phyloP scores from a whole-genome alignment of 2,113 vertebrate species.

The Epinephelus cyanopodus region DNA sequence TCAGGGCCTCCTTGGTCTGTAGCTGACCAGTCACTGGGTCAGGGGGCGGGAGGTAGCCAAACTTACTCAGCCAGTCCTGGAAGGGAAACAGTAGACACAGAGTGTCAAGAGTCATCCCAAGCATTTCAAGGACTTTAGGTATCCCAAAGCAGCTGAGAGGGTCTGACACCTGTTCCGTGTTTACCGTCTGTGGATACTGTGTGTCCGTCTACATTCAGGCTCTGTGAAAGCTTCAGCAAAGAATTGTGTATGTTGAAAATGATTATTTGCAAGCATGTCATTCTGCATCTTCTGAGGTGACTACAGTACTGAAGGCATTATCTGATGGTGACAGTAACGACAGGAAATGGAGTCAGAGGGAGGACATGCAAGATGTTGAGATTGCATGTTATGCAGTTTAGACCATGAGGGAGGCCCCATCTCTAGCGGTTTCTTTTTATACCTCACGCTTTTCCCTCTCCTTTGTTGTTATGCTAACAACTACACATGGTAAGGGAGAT shows the following conservation, averaged over 20 bases:
- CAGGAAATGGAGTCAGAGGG: background rate
- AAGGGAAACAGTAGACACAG: conserved; percentile 49
- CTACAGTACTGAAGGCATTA: background rate
- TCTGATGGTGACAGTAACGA: background rate
- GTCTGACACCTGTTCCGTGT: conserved; percentile 52
- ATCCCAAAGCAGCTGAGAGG: conserved; percentile 38
- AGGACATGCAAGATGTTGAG: background rate
- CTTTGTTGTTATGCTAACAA: background rate
- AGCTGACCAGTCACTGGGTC: conserved; percentile 90
- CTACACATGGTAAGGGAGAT: background rate
- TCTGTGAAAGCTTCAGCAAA: background rate
- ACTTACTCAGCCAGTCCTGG: conserved; percentile 96
- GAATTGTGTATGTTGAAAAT: background rate
- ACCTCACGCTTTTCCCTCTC: background rate
- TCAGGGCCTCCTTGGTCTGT: conserved; percentile 92
- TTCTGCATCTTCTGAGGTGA: background rate
- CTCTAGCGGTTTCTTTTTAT: background rate
- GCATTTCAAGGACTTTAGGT: conserved; percentile 47
- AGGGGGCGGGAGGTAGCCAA: conserved; percentile 93
- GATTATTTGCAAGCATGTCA: background rate
- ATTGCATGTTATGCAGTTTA: too few relatives aligned
- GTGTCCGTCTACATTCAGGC: background rate
- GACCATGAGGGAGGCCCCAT: background rate
- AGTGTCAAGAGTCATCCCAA: conserved; percentile 35
- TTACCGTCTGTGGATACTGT: conserved; percentile 35